Percentiles rank a stretch among this genome's conserved stretches.
phyloP scores from a whole-genome alignment of 2,888 invertebrate genomes.

The Agrochola circellaris region DNA sequence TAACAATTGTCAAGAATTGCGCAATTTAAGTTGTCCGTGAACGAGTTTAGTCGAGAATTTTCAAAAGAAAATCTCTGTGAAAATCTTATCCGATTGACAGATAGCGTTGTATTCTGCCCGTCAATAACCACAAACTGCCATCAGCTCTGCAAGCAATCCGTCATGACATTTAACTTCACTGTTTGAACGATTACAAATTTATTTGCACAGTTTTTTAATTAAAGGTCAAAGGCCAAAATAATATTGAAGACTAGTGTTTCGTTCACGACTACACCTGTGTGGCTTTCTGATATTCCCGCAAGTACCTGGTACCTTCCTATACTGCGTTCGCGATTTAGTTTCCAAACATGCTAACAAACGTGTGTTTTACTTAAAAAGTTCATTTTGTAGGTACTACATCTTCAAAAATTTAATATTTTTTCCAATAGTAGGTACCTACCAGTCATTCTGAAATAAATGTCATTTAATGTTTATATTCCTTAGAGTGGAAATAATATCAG shows the following conservation, averaged over 20 bases:
- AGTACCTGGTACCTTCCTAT: not conserved
- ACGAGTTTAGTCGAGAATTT: not conserved
- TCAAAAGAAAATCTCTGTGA: constrained; percentile 9
- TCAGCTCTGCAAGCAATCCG: not conserved
- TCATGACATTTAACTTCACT: constrained; percentile 25
- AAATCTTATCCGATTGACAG: not conserved
- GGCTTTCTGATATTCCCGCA: not conserved
- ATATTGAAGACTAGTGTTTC: no score
- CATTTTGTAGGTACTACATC: not conserved
- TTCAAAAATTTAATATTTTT: not conserved
- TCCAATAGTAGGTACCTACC: not conserved
- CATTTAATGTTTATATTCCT: no score
- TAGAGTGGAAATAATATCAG: no score
- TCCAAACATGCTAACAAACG: not conserved
- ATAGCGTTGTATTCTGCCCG: constrained; percentile 5
- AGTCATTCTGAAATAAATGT: no score
- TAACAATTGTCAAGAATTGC: not conserved
- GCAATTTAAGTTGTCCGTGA: not conserved
- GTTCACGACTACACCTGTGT: not conserved
- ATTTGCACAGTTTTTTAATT: constrained; percentile 25
- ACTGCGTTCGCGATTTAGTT: not conserved
- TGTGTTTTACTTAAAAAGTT: not conserved
- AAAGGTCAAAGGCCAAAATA: constrained; percentile 22
- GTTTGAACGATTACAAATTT: constrained; percentile 21
- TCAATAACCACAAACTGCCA: constrained; percentile 8